Percentiles rank a stretch among this genome's conserved stretches.
phyloP scores from a whole-genome alignment of 1,140 invertebrate species.

The Cataglyphis hispanica region DNA sequence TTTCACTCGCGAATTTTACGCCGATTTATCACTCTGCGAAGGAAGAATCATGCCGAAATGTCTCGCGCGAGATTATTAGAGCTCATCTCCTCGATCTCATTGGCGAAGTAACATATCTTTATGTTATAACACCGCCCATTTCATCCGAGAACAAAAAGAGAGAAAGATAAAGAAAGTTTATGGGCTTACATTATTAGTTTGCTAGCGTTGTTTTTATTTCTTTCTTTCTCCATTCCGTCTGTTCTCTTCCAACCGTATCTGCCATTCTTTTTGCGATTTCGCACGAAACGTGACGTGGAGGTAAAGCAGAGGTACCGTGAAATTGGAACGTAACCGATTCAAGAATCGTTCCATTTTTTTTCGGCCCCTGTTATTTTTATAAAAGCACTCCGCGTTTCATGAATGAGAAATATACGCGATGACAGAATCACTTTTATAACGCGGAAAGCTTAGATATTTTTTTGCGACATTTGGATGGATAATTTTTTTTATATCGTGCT shows the following conservation, averaged over 20 bases:
- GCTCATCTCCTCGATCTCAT: background rate
- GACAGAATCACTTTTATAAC: conserved; percentile 1
- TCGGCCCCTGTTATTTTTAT: background rate
- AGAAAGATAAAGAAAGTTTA: background rate
- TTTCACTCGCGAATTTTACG: background rate
- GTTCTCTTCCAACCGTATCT: background rate
- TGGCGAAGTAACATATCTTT: background rate
- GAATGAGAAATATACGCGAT: background rate
- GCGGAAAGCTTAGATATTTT: background rate
- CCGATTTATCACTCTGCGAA: background rate
- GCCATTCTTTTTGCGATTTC: conserved; percentile 6
- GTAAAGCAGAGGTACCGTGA: background rate
- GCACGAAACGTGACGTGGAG: conserved; percentile 16
- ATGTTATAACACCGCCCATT: background rate
- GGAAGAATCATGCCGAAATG: background rate
- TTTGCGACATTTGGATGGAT: background rate
- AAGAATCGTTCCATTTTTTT: conserved; percentile 24
- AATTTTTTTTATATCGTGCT: background rate
- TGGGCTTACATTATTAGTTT: conserved; percentile 2
- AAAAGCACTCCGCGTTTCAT: background rate
- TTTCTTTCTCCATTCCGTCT: background rate
- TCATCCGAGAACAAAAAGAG: background rate
- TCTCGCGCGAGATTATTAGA: background rate
- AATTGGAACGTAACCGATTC: conserved; percentile 36
- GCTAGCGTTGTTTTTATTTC: conserved; percentile 1